Percentiles rank a stretch among this genome's conserved stretches.
Conservation (phyloP, 35 echinoderm and acorn worm genomes). For the Apostichopus parvimensis region DNA sequence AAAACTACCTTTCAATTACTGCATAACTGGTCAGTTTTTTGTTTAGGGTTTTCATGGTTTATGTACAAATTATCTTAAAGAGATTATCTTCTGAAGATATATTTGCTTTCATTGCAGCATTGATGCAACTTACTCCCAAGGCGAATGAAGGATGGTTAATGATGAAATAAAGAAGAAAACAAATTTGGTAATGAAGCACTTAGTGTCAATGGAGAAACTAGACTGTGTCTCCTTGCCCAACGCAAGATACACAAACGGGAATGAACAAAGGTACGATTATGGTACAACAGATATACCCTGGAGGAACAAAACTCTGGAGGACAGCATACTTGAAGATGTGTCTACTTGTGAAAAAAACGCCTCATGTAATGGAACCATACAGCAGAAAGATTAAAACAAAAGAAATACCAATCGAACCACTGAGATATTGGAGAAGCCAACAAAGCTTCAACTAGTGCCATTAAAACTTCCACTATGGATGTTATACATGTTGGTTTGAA, state of each 20-base stretch:
- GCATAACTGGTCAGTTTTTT: too few species aligned
- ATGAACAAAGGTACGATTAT: background rate
- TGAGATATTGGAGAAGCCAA: background rate
- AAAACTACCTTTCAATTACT: too few species aligned
- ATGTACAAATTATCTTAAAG: background rate
- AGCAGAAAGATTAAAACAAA: background rate
- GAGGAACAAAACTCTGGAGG: background rate
- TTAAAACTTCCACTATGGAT: too few species aligned
- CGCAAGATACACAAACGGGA: background rate
- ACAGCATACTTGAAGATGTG: background rate
- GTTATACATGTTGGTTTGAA: too few species aligned
- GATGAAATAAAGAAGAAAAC: background rate
- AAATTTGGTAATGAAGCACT: conserved; percentile 18
- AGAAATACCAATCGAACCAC: background rate
- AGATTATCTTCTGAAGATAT: background rate
- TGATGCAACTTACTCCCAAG: conserved; percentile 4
- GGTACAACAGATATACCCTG: background rate
- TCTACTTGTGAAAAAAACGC: background rate
- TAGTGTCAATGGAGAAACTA: background rate
- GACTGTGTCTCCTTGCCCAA: background rate
- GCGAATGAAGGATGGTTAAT: background rate
- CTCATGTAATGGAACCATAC: background rate
- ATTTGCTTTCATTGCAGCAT: background rate
- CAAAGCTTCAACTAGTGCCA: background rate
- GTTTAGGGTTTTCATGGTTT: too few species aligned